Conservation (phyloP, 2,797 vertebrate genomes). For the Chelon auratus region DNA sequence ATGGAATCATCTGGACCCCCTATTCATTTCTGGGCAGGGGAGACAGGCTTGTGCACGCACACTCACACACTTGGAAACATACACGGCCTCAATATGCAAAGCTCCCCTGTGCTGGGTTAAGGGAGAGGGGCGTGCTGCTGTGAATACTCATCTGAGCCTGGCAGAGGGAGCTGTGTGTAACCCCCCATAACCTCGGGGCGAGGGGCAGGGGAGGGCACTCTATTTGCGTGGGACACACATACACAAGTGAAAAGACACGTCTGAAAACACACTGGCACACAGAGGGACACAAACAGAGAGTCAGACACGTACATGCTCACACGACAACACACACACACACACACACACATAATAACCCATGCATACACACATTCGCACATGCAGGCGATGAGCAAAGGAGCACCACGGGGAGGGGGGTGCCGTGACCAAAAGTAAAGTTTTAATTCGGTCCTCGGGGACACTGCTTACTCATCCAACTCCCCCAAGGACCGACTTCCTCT, state of each 20-base stretch:
- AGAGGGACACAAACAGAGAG: conserved; percentile 62
- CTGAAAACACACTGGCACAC: conserved; percentile 64
- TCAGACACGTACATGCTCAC: conserved; percentile 56
- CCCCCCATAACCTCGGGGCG: conserved; percentile 80
- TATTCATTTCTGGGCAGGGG: conserved; percentile 64
- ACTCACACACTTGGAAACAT: conserved; percentile 55
- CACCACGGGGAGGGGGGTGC: conserved; percentile 66
- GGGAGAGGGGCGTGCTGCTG: conserved; percentile 78
- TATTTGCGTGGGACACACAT: conserved; percentile 75
- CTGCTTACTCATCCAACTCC: conserved; percentile 84
- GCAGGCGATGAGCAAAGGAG: conserved; percentile 78
- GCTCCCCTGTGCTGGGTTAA: conserved; percentile 80
- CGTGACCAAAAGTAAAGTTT: conserved; percentile 88
- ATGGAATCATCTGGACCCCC: conserved; percentile 73
- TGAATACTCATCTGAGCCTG: conserved; percentile 85
- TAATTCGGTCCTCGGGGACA: conserved; percentile 86
- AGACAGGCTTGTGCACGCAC: conserved; percentile 44
- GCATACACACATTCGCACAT: conserved; percentile 61
- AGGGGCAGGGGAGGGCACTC: conserved; percentile 72
- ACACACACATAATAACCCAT: conserved; percentile 56
- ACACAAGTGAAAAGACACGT: conserved; percentile 66
- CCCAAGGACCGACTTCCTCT: conserved; percentile 82
- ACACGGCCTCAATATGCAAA: conserved; percentile 82
- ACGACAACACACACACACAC: conserved; percentile 53
- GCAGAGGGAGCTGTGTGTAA: conserved; percentile 77